phyloP scores from a whole-genome alignment of 2,113 vertebrate species.

The Heterotis niloticus region DNA sequence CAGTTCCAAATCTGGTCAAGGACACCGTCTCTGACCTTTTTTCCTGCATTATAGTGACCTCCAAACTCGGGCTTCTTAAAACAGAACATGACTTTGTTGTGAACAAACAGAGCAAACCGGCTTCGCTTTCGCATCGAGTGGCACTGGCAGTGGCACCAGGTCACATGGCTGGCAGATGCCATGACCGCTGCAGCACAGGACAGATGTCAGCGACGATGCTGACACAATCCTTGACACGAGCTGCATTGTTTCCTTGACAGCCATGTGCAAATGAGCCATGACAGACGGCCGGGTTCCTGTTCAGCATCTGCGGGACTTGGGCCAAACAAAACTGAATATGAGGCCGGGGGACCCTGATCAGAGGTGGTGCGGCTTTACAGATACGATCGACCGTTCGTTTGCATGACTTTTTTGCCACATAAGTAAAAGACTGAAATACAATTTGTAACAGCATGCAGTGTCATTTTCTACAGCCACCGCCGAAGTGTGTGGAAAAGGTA shows the following conservation, averaged over 20 bases:
- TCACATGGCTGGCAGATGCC: background rate
- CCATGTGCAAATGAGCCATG: background rate
- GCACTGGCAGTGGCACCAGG: background rate
- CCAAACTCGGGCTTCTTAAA: no score
- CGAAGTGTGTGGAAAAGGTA: background rate
- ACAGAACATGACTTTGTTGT: no score
- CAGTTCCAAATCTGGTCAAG: slow-evolving; percentile 42
- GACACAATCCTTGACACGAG: background rate
- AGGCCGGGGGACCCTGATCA: background rate
- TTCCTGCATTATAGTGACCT: slow-evolving; percentile 2
- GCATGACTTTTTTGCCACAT: no score
- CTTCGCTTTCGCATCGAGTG: background rate
- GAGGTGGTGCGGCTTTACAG: background rate
- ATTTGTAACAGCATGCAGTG: background rate
- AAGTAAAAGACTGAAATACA: no score
- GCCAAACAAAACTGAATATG: background rate
- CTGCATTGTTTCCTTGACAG: background rate
- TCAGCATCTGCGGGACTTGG: background rate
- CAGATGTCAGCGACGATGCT: background rate
- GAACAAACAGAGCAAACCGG: no score
- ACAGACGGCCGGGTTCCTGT: background rate
- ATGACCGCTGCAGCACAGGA: background rate
- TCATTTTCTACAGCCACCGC: background rate
- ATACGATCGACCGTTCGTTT: background rate
- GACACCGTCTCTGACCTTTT: slow-evolving; percentile 45